These are phyloP conservation scores for Saguinus imperator DNA, from an alignment of 2,113 vertebrate species.

Conservation along the genomic window DNA sequence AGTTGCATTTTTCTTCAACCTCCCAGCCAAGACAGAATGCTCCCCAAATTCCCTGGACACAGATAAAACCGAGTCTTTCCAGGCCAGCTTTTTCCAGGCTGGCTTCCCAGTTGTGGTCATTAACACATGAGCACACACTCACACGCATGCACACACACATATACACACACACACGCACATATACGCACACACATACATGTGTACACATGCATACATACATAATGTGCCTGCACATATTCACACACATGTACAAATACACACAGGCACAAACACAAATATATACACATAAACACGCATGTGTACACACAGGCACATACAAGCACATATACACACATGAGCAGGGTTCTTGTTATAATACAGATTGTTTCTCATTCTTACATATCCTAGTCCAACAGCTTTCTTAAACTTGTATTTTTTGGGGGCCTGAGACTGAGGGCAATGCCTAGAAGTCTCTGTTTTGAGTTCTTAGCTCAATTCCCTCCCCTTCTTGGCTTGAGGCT, in stretches of 20 bases:
- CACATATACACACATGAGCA: not conserved
- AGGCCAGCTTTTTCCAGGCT: conserved; percentile 32
- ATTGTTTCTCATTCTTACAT: not conserved
- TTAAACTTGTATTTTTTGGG: not conserved
- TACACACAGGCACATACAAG: not conserved
- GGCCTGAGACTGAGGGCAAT: not conserved
- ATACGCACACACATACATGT: no score
- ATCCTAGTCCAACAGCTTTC: not conserved
- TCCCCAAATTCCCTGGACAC: not conserved
- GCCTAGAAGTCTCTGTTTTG: not conserved
- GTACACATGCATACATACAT: no score
- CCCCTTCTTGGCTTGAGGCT: not conserved
- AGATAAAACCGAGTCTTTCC: not conserved
- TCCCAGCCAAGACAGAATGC: not conserved
- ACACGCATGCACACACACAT: not conserved
- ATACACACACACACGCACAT: no score
- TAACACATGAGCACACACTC: not conserved
- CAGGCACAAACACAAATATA: not conserved
- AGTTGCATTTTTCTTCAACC: conserved; percentile 11
- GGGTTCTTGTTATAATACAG: not conserved
- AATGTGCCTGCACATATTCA: no score
- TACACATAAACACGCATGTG: not conserved
- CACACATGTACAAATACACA: not conserved
- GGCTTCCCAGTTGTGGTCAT: not conserved
- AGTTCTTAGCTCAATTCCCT: not conserved